Evolutionary conservation across 2,797 vertebrate genomes (phyloP), one percentile per base, ranked within the genome.

Genomic region (Sebastes elongatus): DNA sequence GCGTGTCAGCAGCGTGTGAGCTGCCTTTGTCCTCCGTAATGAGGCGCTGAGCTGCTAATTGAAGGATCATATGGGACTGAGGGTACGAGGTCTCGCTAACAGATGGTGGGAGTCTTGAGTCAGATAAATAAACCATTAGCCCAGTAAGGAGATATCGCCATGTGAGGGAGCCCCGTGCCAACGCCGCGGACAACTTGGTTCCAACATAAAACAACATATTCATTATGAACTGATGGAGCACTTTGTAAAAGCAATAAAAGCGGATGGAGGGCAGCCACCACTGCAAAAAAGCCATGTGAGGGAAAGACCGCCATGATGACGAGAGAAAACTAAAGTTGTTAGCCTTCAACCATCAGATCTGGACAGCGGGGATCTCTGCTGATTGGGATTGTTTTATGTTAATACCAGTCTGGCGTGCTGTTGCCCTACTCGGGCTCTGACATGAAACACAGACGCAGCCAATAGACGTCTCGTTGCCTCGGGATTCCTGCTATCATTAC

Each of bases 51-150:
- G 80, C 73, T 25, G 80, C 73, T 91, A 86, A 89, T 86, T 85
- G 83, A 74, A 84, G 80, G 76, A 90, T 90, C 86, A 89, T 74
- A 80, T 59, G 71, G 86, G 76, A 73, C 53, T 28, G 79, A 77
- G 81, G 74, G 77, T 38, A 53, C 4, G 25, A 80, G 79, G 67
- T 87, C 81, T 55, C 57, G 46, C 60, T 49, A 84, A 90, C 90
- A 93, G 91, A 93, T 93, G 93, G 91, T 46, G 6, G 25, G 46
- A 84, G 83, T 81, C 79, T 82, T 59, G 71, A 85, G 62, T 90
- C 83, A 85, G 78, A 90, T 82, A 90, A 87, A 88, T 77, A 88
- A 77, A 79, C 75, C 78, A 87, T 84, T 68, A 85, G 77, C 81
- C 57, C 73, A 56, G 76, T 53, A 25, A 66, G 71, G 75, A 75